A percentile compares a stretch with the other conserved stretches of the same genome.
phyloP scores from a whole-genome alignment of 2,888 invertebrate genomes.

The Empis livida region DNA sequence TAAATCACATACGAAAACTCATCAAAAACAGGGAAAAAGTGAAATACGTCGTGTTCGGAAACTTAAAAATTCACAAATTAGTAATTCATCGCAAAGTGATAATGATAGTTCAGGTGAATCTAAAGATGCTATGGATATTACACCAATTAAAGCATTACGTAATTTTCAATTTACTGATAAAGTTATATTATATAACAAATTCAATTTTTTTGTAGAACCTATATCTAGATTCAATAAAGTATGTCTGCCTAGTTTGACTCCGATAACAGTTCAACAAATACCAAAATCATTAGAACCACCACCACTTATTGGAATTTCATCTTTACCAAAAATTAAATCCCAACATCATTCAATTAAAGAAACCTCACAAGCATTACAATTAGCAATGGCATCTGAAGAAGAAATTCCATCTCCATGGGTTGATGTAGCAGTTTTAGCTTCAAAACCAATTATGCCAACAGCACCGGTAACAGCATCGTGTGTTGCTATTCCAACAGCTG shows the following conservation, averaged over 20 bases:
- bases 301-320: neutral
- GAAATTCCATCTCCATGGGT: conserved; percentile 65
- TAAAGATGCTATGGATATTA: neutral
- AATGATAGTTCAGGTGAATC: conserved; percentile 4
- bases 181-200: no score
- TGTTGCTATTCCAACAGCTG: conserved; percentile 30
- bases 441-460: conserved; percentile 44
- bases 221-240: no score
- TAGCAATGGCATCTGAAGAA: conserved; percentile 61
- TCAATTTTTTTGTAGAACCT: no score
- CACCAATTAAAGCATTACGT: no score
- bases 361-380: conserved; percentile 49
- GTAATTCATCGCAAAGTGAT: conserved; percentile 2
- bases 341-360: conserved; percentile 13
- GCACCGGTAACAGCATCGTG: conserved; percentile 42
- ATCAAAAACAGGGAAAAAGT: conserved; percentile 39
- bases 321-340: neutral
- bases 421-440: conserved; percentile 55
- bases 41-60: neutral
- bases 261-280: neutral
- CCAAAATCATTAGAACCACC: conserved; percentile 12
- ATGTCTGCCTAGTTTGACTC: neutral
- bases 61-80: neutral
- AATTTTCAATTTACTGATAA: no score
- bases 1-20: conserved; percentile 65